Base-by-base conservation (phyloP, 92 coral and sea anemone species). In the Parazoanthus atlanticus region DNA sequence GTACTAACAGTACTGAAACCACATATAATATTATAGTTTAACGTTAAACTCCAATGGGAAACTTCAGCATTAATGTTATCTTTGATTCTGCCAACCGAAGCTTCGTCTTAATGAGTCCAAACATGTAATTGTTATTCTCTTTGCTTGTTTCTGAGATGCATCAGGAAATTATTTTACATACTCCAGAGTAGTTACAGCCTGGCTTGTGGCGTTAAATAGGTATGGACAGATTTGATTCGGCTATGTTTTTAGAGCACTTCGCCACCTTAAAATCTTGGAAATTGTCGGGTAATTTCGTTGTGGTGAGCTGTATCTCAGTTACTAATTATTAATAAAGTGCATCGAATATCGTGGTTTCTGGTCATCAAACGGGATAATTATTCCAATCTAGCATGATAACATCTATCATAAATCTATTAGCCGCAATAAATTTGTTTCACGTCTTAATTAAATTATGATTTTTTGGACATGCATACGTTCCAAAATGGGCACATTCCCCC, bases 261-360 rank as follows among this genome's bases (percentile, higher is more conserved):
- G 6, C 84, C 46, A 52, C 26, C 84, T 80, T 80, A 80, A 80
- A 80, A 16, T 54, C 26, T 72, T 30, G 30, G 21, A 49, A 54
- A 56, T 54, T 80, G 36, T 64, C 17, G 3, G 6, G 31, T 30
- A 29, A 32, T 30, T 56, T 29, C 61, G 21, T 8, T 56, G 34
- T 17, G 71, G 5, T 54, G 69, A 3, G 28, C 9, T 4, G 26
- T 21, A 61, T 3, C 5, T 23, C 19, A 52, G 58, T 52, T 52
- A 30, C 41, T 56, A 80, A 80, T 80, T 80, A 80, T 80, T 80
- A 80, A 80, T 80, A 80, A 29, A 80, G 21, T 19, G 11, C 58
- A 52, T 32, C 17, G 26, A 9, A 15, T 31, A 30, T 23, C 76
- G 19, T 52, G 69, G 38, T 32, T 58, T 58, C 34, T 31, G 34